Evolutionary conservation across 2,797 vertebrate species (phyloP), one percentile per base, ranked within the genome.

Genomic region (Knipowitschia caucasica): DNA sequence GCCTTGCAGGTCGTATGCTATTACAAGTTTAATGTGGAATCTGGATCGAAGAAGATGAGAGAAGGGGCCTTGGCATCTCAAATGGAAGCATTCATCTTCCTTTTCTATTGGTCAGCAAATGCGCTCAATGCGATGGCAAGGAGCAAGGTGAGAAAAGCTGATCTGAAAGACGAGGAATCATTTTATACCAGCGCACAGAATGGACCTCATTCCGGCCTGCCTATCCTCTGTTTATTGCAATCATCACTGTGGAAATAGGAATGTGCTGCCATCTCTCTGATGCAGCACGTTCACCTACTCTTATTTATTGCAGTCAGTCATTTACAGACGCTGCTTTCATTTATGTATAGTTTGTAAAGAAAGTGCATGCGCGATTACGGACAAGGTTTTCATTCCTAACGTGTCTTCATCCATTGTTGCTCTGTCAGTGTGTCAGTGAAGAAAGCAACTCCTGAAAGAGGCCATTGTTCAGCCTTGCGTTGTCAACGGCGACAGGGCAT

Each of bases 11-110:
- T 78, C 69, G 80, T 75, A 89, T 86, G 84, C 88, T 87, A 89
- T 91, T 91, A 87, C 86, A 88, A 80, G 72, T 88, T 89, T 90
- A 90, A 91, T 91, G 88, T 77, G 80, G 80, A 85, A 85, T 86
- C 81, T 68, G 81, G 79, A 85, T 85, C 61, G 78, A 85, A 84
- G 79, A 71, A 79, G 80, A 82, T 80, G 85, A 83, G 78, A 80
- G 69, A 77, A 69, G 64, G 61, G 71, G 64, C 62, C 53, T 66
- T 62, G 36, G 69, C 67, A 69, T 81, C 73, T 85, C 73, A 85
- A 89, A 86, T 88, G 82, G 82, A 86, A 80, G 77, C 90, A 89
- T 90, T 89, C 83, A 89, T 89, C 88, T 89, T 89, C 81, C 73
- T 78, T 90, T 89, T 81, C 83, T 84, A 81, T 88, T 87, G 84